phyloP scores from a whole-genome alignment of 2,888 invertebrate genomes.

The Sinohyriopsis cumingii region DNA sequence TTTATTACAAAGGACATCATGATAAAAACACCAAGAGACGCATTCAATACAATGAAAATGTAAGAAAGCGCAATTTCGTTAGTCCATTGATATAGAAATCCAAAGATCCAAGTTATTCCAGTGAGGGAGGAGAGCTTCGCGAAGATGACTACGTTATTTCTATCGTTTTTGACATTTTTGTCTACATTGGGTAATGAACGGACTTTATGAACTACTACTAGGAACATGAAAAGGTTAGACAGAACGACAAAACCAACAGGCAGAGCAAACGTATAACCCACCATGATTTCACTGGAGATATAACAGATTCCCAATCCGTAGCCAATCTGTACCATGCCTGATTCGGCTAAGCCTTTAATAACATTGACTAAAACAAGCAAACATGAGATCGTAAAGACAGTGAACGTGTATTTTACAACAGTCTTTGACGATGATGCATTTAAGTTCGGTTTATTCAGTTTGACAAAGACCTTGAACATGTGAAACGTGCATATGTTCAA shows the following conservation, averaged over 20 bases:
- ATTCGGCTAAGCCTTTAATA: not conserved
- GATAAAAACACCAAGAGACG: conserved; percentile 26
- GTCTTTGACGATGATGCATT: not conserved
- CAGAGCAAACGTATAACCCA: conserved; percentile 18
- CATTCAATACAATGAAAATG: conserved; percentile 23
- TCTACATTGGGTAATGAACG: conserved; percentile 2
- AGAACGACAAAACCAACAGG: conserved; percentile 18
- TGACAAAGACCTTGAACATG: conserved; percentile 21
- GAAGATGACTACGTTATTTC: conserved; percentile 18
- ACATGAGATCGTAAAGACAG: conserved; percentile 3
- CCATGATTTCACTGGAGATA: conserved; percentile 14
- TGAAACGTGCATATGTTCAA: conserved; percentile 24
- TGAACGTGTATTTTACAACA: conserved; percentile 11
- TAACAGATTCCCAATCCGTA: conserved; percentile 29
- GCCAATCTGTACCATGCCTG: conserved; percentile 6
- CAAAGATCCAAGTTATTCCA: conserved; percentile 27
- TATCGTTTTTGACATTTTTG: conserved; percentile 9
- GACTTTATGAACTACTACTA: conserved; percentile 9
- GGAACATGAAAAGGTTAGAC: conserved; percentile 19
- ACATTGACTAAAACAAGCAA: conserved; percentile 14
- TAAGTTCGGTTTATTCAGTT: conserved; percentile 2
- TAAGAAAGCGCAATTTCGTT: conserved; percentile 13
- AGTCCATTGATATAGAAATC: conserved; percentile 20
- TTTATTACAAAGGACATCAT: conserved; percentile 25
- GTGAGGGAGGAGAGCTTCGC: conserved; percentile 24